These are phyloP conservation scores for Pteruthius melanotis DNA, from an alignment of 2,113 vertebrate species.

Conservation along the genomic window DNA sequence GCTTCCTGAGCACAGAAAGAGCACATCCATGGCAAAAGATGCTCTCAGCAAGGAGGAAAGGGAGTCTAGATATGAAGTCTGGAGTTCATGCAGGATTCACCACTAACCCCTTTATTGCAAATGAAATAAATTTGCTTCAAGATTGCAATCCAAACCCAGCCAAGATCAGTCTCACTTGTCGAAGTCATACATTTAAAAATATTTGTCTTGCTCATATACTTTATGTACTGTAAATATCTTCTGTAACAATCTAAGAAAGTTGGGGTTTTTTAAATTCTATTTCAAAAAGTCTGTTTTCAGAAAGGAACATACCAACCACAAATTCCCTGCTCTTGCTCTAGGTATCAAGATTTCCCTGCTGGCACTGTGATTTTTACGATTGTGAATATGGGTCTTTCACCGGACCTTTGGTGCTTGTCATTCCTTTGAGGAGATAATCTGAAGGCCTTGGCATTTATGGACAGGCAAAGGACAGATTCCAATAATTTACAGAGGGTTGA, in stretches of 20 bases:
- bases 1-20: neutral
- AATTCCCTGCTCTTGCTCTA: neutral
- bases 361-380: neutral
- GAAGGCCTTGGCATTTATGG: neutral
- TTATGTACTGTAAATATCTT: neutral
- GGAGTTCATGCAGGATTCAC: neutral
- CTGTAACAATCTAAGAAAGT: neutral
- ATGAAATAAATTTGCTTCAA: neutral
- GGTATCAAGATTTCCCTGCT: neutral
- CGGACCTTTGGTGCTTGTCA: neutral
- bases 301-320: neutral
- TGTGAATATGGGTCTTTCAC: neutral
- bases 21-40: neutral
- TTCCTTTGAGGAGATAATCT: neutral
- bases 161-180: neutral
- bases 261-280: fast-evolving
- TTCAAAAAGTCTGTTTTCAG: neutral
- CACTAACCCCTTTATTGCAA: neutral
- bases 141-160: neutral
- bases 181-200: neutral
- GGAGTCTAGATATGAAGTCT: neutral
- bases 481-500: neutral
- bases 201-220: neutral
- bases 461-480: neutral
- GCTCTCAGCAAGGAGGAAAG: neutral